Evolutionary conservation across 2,113 vertebrate species (phyloP).

Genomic region (Calyptomena viridis): DNA sequence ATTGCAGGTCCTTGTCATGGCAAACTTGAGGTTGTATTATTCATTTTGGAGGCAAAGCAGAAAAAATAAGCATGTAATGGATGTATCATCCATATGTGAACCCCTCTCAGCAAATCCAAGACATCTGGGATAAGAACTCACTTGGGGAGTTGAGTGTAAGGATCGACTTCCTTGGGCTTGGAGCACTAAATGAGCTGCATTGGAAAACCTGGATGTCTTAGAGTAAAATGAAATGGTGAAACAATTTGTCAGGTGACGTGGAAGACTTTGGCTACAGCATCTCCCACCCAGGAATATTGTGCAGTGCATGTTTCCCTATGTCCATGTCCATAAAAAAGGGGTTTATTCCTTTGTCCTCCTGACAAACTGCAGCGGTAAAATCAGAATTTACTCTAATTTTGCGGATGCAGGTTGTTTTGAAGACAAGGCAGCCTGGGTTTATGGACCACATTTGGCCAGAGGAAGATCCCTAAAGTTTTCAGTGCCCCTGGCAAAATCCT

Average conservation of each 20-base stretch:
- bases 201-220: background rate
- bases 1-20: background rate
- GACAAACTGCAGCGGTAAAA: background rate
- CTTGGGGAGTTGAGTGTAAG: background rate
- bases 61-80: background rate
- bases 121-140: background rate
- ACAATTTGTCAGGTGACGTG: background rate
- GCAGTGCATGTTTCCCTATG: rapidly evolving
- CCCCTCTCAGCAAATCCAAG: background rate
- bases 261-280: background rate
- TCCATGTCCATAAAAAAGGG: rapidly evolving
- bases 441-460: background rate
- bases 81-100: background rate
- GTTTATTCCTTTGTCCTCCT: background rate
- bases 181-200: background rate
- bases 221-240: background rate
- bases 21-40: background rate
- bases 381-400: background rate
- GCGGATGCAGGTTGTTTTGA: background rate
- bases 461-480: background rate
- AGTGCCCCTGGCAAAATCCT: background rate
- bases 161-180: background rate
- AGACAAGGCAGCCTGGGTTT: rapidly evolving
- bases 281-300: too few species aligned
- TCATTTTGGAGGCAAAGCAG: background rate